Conservation (phyloP, 2,888 invertebrate genomes). For the Lycia hirtaria region DNA sequence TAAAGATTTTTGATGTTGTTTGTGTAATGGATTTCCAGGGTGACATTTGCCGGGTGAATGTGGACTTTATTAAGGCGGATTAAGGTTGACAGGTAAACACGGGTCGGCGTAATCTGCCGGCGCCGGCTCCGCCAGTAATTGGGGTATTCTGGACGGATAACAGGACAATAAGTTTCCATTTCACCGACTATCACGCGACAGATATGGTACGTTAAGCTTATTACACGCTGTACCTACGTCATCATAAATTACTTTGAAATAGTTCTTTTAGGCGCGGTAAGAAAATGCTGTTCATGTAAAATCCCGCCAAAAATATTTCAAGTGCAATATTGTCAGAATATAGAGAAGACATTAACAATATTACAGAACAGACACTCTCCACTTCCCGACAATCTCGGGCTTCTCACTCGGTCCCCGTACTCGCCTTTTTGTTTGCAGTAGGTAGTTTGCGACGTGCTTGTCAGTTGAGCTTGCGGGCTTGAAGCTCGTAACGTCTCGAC, state of each 20-base stretch:
- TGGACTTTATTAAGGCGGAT: slow-evolving; percentile 4
- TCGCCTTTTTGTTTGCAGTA: too few relatives aligned
- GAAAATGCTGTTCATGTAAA: too few relatives aligned
- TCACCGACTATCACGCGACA: slow-evolving; percentile 25
- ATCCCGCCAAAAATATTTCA: too few relatives aligned
- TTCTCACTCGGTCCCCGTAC: too few relatives aligned
- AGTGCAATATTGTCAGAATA: too few relatives aligned
- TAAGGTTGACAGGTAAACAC: slow-evolving; percentile 11
- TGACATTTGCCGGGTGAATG: slow-evolving; percentile 6
- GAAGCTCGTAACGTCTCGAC: too few relatives aligned
- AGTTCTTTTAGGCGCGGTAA: not conserved
- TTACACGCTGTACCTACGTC: slow-evolving; percentile 20
- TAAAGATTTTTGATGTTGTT: slow-evolving; percentile 32
- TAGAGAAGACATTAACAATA: too few relatives aligned
- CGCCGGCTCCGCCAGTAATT: slow-evolving; percentile 24
- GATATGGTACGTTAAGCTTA: slow-evolving; percentile 20
- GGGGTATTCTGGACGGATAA: slow-evolving; percentile 29
- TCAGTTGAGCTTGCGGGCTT: too few relatives aligned
- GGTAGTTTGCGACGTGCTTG: too few relatives aligned
- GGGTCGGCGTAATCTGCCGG: slow-evolving; percentile 19
- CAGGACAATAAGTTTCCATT: slow-evolving; percentile 29
- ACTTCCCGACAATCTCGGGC: too few relatives aligned
- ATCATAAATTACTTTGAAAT: slow-evolving; percentile 14
- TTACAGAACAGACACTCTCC: too few relatives aligned
- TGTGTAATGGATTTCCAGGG: slow-evolving; percentile 22